Evolutionary conservation across 2,888 invertebrate genomes (phyloP), one percentile per base, ranked within the genome.

Genomic region (Pristionchus fissidentatus): DNA sequence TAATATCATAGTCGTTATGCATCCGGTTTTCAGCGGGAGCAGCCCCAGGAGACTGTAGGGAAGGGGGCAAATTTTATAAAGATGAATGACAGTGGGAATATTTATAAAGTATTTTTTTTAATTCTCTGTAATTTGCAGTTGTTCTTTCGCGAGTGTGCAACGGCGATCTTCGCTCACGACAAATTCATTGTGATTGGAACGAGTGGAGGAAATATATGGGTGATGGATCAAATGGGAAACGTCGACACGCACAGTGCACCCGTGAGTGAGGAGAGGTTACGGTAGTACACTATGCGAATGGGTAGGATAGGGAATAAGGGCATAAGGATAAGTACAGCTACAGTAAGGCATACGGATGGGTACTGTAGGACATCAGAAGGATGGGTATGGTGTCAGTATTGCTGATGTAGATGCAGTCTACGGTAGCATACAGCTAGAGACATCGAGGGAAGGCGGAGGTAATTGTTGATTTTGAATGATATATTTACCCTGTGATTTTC

Each of bases 151-250:
- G 89, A 91, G 29, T 83, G 87, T 10, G 88, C 90, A 77, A 90
- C 92, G 10, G 87, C 89, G 10, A 84, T 92, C 13, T 90, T 88
- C 43, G 87, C 91, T 19, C 90, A 92, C 66, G 91, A 91, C 83
- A 92, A 92, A 70, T 91, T 92, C 73, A 70, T 92, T 38, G 91
- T 87, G 4, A 78, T 92, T 22, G 92, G 92, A 60, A 90, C 89
- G 15, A 84, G 85, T 0, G 80, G 85, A 0, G 92, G 92, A 0
- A 84, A 85, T 7, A 85, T 92, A 57, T 89, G 87, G 73, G 83
- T 92, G 13, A 89, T 90, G 75, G 92, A 92, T 85, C 91, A 90
- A 79, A 66, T 87, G 79, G 92, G 92, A 13, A 85, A 88, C 80
- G 87, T 86, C 32, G 88, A 90, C 73, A 84, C 89, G 77, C 86